phyloP scores from a whole-genome alignment of 2,888 invertebrate species.

The Ferrisia virgata region DNA sequence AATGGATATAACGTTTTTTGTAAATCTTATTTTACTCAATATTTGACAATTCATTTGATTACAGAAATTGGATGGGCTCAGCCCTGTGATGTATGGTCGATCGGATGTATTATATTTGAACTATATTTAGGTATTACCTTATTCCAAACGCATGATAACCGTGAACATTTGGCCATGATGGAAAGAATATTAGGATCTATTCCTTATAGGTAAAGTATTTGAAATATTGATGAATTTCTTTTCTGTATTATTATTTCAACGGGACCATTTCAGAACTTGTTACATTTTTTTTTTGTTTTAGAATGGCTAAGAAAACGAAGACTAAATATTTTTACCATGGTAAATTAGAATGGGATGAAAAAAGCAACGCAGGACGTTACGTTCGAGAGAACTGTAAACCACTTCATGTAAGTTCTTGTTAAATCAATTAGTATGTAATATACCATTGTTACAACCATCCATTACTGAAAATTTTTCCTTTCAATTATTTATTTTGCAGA shows the following conservation, averaged over 20 bases:
- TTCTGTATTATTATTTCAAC: neutral
- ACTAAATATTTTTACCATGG: constrained; percentile 98
- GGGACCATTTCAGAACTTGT: neutral
- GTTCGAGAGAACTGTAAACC: constrained; percentile 98
- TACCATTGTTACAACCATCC: constrained; percentile 5
- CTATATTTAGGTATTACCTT: constrained; percentile 95
- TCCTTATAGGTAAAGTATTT: constrained; percentile 74
- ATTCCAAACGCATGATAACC: constrained; percentile 99
- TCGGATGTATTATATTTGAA: constrained; percentile 99
- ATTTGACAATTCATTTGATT: neutral
- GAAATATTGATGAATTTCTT: constrained; percentile 23
- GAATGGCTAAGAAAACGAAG: constrained; percentile 85
- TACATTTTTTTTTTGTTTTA: too few species aligned
- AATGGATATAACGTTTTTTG: too few species aligned
- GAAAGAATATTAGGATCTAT: constrained; percentile 95
- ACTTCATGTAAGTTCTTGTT: constrained; percentile 68
- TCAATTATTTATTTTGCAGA: constrained; percentile 60
- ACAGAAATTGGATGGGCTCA: constrained; percentile 98
- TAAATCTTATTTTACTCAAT: neutral
- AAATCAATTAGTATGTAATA: neutral
- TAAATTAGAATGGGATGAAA: constrained; percentile 96
- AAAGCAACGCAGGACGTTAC: constrained; percentile 93
- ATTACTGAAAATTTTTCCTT: neutral
- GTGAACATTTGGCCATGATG: constrained; percentile 99
- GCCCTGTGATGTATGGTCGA: constrained; percentile 99